Conservation (phyloP, 2,888 invertebrate genomes). For the Lobophora halterata region DNA sequence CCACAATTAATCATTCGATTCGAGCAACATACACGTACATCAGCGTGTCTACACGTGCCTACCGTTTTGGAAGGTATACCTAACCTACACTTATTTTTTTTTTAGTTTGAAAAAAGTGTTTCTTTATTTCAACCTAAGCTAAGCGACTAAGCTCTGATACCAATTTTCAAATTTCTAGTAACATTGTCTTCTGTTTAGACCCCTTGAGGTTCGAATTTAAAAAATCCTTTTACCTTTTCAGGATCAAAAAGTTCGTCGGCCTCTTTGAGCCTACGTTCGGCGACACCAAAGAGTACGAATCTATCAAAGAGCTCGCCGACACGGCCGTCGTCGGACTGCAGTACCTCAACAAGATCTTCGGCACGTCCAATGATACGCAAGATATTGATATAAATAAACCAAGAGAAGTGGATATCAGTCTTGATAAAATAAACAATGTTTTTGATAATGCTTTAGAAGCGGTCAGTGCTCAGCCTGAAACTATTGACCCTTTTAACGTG, state of each 20-base stretch:
- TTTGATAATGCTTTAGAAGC: conserved; percentile 46
- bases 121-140: too few species aligned
- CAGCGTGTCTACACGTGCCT: too few species aligned
- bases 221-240: too few species aligned
- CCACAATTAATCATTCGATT: too few species aligned
- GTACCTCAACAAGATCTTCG: conserved; percentile 55
- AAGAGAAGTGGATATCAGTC: conserved; percentile 16
- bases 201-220: too few species aligned
- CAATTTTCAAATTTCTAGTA: too few species aligned
- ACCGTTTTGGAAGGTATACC: too few species aligned
- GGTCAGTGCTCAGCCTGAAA: conserved; percentile 34
- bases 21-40: too few species aligned
- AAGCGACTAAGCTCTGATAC: too few species aligned
- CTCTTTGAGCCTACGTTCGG: conserved; percentile 64
- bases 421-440: conserved; percentile 38
- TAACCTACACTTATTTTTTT: too few species aligned
- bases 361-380: conserved; percentile 30
- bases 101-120: too few species aligned
- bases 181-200: too few species aligned
- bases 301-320: conserved; percentile 53
- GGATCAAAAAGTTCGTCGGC: conserved; percentile 58
- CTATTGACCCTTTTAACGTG: conserved; percentile 57
- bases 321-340: conserved; percentile 43
- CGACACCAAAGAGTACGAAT: conserved; percentile 57
- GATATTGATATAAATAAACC: conserved; percentile 18